phyloP scores from a whole-genome alignment of 2,888 invertebrate species.

The Apoderus coryli region DNA sequence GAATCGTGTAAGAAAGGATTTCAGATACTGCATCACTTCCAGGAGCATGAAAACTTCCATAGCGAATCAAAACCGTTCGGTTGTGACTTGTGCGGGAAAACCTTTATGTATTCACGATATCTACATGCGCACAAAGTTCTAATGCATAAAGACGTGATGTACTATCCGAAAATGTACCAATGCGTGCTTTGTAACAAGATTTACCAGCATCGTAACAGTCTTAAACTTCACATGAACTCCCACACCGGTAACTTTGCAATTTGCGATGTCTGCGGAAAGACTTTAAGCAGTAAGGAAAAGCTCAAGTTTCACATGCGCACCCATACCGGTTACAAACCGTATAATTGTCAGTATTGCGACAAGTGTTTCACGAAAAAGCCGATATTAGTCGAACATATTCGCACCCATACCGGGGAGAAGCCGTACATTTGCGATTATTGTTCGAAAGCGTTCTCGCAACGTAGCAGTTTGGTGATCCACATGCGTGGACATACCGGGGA shows the following conservation, averaged over 20 bases:
- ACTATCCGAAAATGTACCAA: constrained; percentile 26
- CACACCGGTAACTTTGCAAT: constrained; percentile 39
- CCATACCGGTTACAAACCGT: constrained; percentile 30
- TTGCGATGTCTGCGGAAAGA: constrained; percentile 46
- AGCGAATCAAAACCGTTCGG: constrained; percentile 38
- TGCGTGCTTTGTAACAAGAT: constrained; percentile 32
- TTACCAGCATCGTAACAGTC: constrained; percentile 31
- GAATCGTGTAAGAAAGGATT: constrained; percentile 41
- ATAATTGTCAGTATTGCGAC: constrained; percentile 28
- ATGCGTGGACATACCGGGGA: constrained; percentile 49
- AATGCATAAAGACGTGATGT: constrained; percentile 27
- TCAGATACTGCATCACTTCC: constrained; percentile 38
- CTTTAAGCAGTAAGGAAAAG: constrained; percentile 37
- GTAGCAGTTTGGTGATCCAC: constrained; percentile 48
- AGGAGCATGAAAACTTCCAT: constrained; percentile 44
- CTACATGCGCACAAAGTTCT: constrained; percentile 29
- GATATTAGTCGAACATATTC: constrained; percentile 28
- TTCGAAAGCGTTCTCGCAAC: constrained; percentile 46
- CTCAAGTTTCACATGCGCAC: constrained; percentile 33
- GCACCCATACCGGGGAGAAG: constrained; percentile 30
- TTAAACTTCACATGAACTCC: constrained; percentile 32
- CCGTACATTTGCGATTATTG: constrained; percentile 41
- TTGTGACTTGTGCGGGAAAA: constrained; percentile 39
- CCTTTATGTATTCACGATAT: constrained; percentile 33
- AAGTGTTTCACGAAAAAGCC: constrained; percentile 32